Percentiles rank a stretch among this genome's conserved stretches.
Evolutionary conservation across 2,113 vertebrate species (phyloP).

Genomic region (Bos indicus): DNA sequence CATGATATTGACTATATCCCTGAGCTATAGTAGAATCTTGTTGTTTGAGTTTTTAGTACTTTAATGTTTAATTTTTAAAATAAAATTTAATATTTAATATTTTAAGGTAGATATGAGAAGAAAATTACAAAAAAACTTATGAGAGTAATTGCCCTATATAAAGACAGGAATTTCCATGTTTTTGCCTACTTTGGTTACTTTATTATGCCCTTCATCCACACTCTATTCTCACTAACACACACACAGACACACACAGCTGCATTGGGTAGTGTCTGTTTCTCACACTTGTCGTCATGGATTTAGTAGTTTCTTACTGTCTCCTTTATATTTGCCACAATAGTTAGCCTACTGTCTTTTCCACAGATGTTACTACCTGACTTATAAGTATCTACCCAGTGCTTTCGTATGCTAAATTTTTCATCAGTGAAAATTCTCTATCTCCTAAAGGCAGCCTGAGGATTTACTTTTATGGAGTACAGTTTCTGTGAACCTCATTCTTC

Average conservation of each 20-base stretch:
- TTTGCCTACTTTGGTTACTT: not conserved
- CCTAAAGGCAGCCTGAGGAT: not conserved
- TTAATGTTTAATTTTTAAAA: not conserved
- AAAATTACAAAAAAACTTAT: not conserved
- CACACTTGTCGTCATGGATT: not conserved
- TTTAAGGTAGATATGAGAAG: not conserved
- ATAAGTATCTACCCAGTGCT: not conserved
- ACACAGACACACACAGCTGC: not conserved
- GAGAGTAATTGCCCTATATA: not conserved
- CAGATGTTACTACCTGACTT: not conserved
- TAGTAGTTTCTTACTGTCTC: not conserved
- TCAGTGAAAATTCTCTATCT: slow-evolving; percentile 10
- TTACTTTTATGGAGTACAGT: not conserved
- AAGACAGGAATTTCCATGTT: not conserved
- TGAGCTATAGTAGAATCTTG: not conserved
- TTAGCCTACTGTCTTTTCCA: not conserved
- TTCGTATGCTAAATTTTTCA: not conserved
- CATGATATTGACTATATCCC: not conserved
- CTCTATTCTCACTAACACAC: not conserved
- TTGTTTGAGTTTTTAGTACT: not conserved
- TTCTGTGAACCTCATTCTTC: not conserved
- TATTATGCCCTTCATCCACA: not conserved
- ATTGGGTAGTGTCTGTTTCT: not conserved
- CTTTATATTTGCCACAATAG: not conserved
- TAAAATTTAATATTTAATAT: not conserved